Evolutionary conservation across 2,888 invertebrate genomes (phyloP), one percentile per base, ranked within the genome.

Genomic region (Marronus borbonicus): DNA sequence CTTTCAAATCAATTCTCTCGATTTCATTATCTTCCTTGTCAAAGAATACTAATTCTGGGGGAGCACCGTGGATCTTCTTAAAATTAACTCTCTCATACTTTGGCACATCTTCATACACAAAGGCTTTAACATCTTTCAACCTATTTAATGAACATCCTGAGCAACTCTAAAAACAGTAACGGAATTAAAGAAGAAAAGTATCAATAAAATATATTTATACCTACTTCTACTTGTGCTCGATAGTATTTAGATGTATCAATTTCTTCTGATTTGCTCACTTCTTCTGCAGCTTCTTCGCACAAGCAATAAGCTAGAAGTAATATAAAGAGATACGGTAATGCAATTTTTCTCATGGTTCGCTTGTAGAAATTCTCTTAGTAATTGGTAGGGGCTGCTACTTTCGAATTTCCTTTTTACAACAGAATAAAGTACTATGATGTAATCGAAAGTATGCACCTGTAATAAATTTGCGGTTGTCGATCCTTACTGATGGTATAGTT

Each of bases 51-150:
- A 94, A 84, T 84, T 93, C 93, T 36, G 94, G 94, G 3, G 89
- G 87, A 10, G 93, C 93, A 31, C 94, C 94, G 20, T 89, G 90
- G 81, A 94, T 93, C 83, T 92, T 93, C 83, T 92, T 92, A 82
- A 93, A 94, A 81, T 92, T 91, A 50, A 93, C 88, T 55, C 90
- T 87, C 0, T 91, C 89, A 82, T 93, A 94, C 52, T 88, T 87
- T 0, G 93, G 93, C n/a, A 94, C 88, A 84, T 94, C 94, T 76
- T 93, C 90, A 87, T 92, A 92, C 20, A 94, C 91, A 83, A 94
- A 94, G 76, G 89, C 86, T 85, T 92, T 93, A 7, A 94, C 92
- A 84, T 94, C 92, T 0, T 92, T 91, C 58, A 93, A 88, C 76
- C 93, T 89, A 83, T 93, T 93, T 76, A 94, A 86, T 1, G 91